Evolutionary conservation across 2,888 invertebrate species (phyloP), one percentile per base, ranked within the genome.

Genomic region (Lepas anatifera): DNA sequence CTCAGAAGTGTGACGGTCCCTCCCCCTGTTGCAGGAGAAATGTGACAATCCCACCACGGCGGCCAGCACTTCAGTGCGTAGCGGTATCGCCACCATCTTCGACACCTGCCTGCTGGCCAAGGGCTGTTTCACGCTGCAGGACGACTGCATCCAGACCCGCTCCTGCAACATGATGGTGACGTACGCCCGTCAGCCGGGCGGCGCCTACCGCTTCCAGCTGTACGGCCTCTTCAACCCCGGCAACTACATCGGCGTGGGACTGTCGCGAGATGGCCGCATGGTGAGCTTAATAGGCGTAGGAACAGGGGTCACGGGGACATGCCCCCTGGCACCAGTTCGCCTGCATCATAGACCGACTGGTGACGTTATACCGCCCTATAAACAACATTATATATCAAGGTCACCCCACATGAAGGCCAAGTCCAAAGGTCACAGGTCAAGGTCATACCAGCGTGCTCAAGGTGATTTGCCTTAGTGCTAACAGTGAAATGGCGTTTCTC

Each of bases 211-310:
- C 29, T 69, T 74, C 68, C 73, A 74, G 68, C 67, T 74, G 22
- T 25, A 71, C 39, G 73, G 73, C 18, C 8, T 48, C 18, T n/a
- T 18, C 35, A 39, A 25, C 66, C 35, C 63, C n/a, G 25, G 69
- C n/a, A 68, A 69, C 25, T 74, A 74, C 58, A 69, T 72, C 11
- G 74, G 73, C 7, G 58, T 71, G 25, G 74, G 71, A 1, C 70
- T 74, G 16, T 74, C 74, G 13, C 64, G 69, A 41, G 74, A 74
- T 50, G 67, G 52, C 10, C 50, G 48, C 27, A 74, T 74, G 74
- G 48, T 48, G 48, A 48, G 48, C 11, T n/a, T n/a, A n/a, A n/a
- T n/a, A n/a, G n/a, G n/a, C n/a, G n/a, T n/a, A n/a, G n/a, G n/a
- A n/a, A n/a, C n/a, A n/a, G n/a, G n/a, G n/a, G n/a, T n/a, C n/a